Conservation (phyloP, 1,140 invertebrate genomes). For the Nasonia giraulti region DNA sequence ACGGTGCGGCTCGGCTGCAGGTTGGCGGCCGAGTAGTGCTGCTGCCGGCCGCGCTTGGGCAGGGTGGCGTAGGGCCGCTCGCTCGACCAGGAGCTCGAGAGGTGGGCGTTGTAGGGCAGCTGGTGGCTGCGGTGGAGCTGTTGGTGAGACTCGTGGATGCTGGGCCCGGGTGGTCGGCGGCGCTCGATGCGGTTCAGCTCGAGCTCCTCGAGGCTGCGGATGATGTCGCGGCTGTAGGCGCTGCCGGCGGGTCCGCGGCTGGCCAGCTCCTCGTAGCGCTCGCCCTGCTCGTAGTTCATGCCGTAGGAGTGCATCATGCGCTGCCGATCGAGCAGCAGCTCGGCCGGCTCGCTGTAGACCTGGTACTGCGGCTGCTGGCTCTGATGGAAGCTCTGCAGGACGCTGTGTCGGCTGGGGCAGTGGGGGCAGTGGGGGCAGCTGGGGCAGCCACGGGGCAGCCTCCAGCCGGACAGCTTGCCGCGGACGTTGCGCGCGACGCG, state of each 20-base stretch:
- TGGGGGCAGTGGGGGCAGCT: too few species aligned
- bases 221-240: constrained; percentile 37
- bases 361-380: constrained; percentile 49
- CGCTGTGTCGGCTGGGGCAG: background rate
- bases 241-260: background rate
- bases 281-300: constrained; percentile 41
- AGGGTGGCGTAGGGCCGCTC: constrained; percentile 50
- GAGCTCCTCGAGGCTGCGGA: constrained; percentile 48
- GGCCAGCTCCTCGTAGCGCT: constrained; percentile 41
- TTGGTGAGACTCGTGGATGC: background rate
- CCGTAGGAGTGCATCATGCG: constrained; percentile 32
- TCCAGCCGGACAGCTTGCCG: constrained; percentile 57
- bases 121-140: background rate
- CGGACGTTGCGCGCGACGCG: constrained; percentile 63
- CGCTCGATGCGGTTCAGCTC: constrained; percentile 33
- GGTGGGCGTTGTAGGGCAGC: background rate
- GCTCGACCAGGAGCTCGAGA: constrained; percentile 24
- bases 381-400: background rate
- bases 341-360: background rate
- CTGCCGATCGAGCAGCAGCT: background rate
- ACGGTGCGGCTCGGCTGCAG: constrained; percentile 54
- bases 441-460: constrained; percentile 50
- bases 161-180: background rate
- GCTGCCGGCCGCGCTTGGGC: constrained; percentile 39
- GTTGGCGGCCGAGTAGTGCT: constrained; percentile 6